Conservation (phyloP, 1,140 invertebrate species). For the Nymphalis io region DNA sequence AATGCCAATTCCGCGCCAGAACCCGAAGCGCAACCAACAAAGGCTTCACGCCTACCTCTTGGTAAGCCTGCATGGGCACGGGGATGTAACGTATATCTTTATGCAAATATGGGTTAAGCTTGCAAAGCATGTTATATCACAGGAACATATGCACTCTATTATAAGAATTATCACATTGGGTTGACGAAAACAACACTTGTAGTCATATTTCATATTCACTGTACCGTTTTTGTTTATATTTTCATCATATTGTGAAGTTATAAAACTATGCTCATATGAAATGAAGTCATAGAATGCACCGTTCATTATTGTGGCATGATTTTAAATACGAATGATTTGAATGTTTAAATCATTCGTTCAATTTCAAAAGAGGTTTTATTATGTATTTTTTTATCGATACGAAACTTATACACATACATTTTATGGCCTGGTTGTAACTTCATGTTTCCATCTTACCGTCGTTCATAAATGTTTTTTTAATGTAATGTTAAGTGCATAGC, state of each 20-base stretch:
- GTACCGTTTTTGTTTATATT: not conserved
- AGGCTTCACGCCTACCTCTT: constrained; percentile 38
- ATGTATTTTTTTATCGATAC: too few relatives aligned
- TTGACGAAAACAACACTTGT: too few relatives aligned
- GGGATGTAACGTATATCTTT: constrained; percentile 8
- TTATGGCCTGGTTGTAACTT: too few relatives aligned
- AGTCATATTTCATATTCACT: too few relatives aligned
- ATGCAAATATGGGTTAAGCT: constrained; percentile 1
- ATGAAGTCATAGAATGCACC: constrained; percentile 9
- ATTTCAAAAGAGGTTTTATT: too few relatives aligned
- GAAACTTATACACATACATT: too few relatives aligned
- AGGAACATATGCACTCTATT: not conserved
- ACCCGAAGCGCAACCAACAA: constrained; percentile 41
- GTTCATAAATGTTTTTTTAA: too few relatives aligned
- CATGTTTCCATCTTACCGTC: too few relatives aligned
- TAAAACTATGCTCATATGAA: not conserved
- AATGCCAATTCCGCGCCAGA: constrained; percentile 41
- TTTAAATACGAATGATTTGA: not conserved
- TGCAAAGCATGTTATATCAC: not conserved
- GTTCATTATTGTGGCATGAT: not conserved
- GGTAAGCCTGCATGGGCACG: constrained; percentile 61
- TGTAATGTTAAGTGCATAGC: too few relatives aligned
- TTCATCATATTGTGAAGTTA: not conserved
- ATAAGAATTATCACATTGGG: not conserved
- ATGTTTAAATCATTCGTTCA: too few relatives aligned